phyloP scores from a whole-genome alignment of 2,888 invertebrate species.

The Encarsia formosa region DNA sequence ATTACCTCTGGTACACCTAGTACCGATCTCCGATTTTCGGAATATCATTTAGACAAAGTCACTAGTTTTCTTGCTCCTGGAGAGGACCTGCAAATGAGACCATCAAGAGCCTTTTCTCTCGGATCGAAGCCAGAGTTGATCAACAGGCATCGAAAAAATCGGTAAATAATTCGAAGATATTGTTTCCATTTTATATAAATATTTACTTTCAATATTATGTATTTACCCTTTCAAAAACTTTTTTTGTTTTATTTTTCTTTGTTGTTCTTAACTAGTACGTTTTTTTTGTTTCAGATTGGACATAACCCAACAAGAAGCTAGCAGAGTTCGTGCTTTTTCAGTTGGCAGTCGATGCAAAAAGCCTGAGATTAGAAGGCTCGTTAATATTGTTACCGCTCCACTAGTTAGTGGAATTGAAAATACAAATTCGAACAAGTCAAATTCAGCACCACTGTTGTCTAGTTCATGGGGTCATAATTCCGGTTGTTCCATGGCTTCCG shows the following conservation, averaged over 20 bases:
- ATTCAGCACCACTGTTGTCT: slow-evolving; percentile 66
- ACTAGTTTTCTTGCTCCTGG: slow-evolving; percentile 66
- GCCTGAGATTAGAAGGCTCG: slow-evolving; percentile 44
- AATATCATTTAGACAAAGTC: slow-evolving; percentile 79
- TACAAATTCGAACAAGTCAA: slow-evolving; percentile 57
- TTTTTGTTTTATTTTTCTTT: not conserved
- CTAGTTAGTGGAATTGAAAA: slow-evolving; percentile 40
- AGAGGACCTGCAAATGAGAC: slow-evolving; percentile 62
- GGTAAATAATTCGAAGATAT: slow-evolving; percentile 32
- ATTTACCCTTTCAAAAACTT: not conserved
- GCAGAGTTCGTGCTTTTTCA: slow-evolving; percentile 71
- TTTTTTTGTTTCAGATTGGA: slow-evolving; percentile 42
- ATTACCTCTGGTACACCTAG: slow-evolving; percentile 79
- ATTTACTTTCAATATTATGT: not conserved
- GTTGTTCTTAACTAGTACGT: not conserved
- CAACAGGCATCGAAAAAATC: slow-evolving; percentile 53
- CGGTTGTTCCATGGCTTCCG: slow-evolving; percentile 55
- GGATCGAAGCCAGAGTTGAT: slow-evolving; percentile 73
- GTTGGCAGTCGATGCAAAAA: slow-evolving; percentile 67
- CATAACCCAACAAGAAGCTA: slow-evolving; percentile 50
- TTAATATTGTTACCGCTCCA: slow-evolving; percentile 41
- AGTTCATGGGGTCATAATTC: slow-evolving; percentile 52
- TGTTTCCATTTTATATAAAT: not conserved
- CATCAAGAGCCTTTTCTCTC: slow-evolving; percentile 79
- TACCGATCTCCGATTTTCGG: slow-evolving; percentile 70